Conservation (phyloP, 2,113 vertebrate genomes). For the Oryctolagus cuniculus region mOryCun1.1 NC_091434.1:44130501-44131000, state of each 20-base stretch:
- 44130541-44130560: constrained; percentile 20
- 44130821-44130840: constrained; percentile 19
- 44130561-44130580: constrained; percentile 16
- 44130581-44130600: not conserved
- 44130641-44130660: not conserved
- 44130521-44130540: not conserved
- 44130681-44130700: not conserved
- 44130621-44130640: not conserved
- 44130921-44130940: not conserved
- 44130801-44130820: constrained; percentile 33
- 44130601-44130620: not conserved
- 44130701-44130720: not conserved
- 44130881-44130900: not conserved
- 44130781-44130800: not conserved
- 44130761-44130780: not conserved
- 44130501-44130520: constrained; percentile 28
- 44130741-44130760: not conserved
- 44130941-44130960: constrained; percentile 28
- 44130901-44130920: constrained; percentile 3
- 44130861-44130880: not conserved
- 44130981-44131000: not conserved
- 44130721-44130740: accelerated
- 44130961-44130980: constrained; percentile 25
- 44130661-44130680: not conserved
- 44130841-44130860: not conserved